Conservation (phyloP, 2,113 vertebrate genomes). For the Hippocampus zosterae region DNA sequence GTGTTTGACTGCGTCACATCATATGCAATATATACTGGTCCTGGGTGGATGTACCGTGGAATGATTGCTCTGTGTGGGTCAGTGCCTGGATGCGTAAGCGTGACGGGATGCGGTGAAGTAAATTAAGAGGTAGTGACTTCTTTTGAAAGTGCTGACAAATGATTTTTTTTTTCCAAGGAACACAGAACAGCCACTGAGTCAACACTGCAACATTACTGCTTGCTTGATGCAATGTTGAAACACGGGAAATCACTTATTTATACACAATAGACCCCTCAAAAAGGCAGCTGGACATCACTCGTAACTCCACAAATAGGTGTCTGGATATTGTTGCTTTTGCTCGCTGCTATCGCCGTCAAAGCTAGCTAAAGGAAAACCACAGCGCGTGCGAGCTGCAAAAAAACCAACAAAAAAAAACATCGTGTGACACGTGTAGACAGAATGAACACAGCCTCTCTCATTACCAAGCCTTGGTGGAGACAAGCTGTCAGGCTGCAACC, state of each 20-base stretch:
- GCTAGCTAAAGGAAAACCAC: conserved; percentile 40
- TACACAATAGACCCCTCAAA: background rate
- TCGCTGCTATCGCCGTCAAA: conserved; percentile 35
- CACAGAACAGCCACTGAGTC: conserved; percentile 7
- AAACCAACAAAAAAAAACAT: conserved; percentile 4
- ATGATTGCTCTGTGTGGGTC: background rate
- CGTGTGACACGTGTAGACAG: conserved; percentile 55
- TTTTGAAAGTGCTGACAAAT: conserved; percentile 13
- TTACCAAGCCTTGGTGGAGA: conserved; percentile 61
- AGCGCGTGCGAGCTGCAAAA: conserved; percentile 34
- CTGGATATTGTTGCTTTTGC: conserved; percentile 23
- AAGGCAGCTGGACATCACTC: conserved; percentile 19
- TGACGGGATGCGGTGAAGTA: background rate
- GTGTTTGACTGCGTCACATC: background rate
- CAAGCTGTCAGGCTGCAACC: conserved; percentile 62
- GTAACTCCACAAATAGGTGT: conserved; percentile 27
- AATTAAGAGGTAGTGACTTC: background rate
- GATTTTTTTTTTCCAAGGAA: conserved; percentile 7
- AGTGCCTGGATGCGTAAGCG: too few relatives aligned
- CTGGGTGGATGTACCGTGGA: background rate
- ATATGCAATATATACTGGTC: background rate
- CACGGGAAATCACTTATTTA: background rate
- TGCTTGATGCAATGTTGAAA: conserved; percentile 8
- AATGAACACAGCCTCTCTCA: conserved; percentile 62
- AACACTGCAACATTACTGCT: conserved; percentile 2